Percentiles rank a stretch among this genome's conserved stretches.
These are phyloP conservation scores for Bubo blakistoni DNA, from an alignment of 2,113 vertebrate species.

Conservation along the genomic window DNA sequence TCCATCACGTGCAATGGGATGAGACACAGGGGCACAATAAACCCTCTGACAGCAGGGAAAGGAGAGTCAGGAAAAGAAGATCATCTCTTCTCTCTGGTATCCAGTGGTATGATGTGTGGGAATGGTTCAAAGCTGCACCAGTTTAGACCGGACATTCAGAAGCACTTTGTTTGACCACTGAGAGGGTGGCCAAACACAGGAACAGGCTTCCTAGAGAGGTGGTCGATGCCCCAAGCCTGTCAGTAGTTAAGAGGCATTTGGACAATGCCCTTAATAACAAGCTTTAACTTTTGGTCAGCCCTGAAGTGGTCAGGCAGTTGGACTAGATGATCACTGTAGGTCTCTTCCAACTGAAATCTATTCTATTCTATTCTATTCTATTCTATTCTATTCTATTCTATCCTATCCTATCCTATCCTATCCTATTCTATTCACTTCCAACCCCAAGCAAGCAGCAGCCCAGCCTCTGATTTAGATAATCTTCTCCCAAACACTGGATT, in stretches of 20 bases:
- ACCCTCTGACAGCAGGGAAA: not conserved
- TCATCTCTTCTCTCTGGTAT: not conserved
- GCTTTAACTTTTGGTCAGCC: not conserved
- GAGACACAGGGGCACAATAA: not conserved
- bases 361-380: no score
- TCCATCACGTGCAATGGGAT: not conserved
- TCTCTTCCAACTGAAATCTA: not conserved
- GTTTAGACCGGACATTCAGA: not conserved
- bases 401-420: no score
- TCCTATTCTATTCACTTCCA: not conserved
- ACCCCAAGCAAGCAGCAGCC: not conserved
- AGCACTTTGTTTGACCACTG: not conserved
- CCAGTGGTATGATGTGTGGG: not conserved
- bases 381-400: not conserved
- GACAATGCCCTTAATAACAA: not conserved
- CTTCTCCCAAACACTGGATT: not conserved
- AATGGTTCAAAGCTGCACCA: not conserved
- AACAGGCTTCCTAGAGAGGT: not conserved
- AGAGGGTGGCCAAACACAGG: not conserved
- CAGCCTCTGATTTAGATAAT: not conserved
- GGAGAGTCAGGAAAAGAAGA: not conserved
- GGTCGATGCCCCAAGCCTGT: not conserved
- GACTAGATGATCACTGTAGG: fast-evolving
- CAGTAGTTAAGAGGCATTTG: not conserved
- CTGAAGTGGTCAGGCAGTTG: not conserved